Percentiles rank a stretch among this genome's conserved stretches.
Evolutionary conservation across 2,113 vertebrate species (phyloP).

Genomic region (Struthio camelus): DNA sequence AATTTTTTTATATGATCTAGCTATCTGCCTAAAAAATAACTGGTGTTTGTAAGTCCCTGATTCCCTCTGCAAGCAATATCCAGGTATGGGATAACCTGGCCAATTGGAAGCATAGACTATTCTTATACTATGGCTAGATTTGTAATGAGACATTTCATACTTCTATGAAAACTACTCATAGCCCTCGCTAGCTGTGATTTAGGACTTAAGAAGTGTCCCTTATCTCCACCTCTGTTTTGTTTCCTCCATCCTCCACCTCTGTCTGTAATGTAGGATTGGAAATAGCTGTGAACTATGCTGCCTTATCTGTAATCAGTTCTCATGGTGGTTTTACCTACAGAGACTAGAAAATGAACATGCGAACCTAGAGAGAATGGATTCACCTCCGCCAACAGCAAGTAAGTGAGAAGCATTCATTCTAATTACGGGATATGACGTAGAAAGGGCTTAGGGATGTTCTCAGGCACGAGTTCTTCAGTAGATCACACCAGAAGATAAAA

Average conservation of each 20-base stretch:
- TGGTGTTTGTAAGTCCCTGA: not conserved
- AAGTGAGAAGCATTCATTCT: constrained; percentile 38
- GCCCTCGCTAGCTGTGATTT: not conserved
- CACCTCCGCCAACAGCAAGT: constrained; percentile 66
- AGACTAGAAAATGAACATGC: constrained; percentile 81
- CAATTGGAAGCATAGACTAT: not conserved
- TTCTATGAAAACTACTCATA: not conserved
- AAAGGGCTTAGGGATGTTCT: not conserved
- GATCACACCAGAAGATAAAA: not conserved
- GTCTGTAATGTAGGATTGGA: not conserved
- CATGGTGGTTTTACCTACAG: constrained; percentile 58
- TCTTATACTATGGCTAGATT: not conserved
- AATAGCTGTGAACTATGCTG: not conserved
- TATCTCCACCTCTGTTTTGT: not conserved
- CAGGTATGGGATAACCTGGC: not conserved
- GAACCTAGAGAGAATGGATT: constrained; percentile 64
- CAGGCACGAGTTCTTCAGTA: not conserved
- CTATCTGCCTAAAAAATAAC: not conserved
- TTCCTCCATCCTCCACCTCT: not conserved
- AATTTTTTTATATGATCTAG: not conserved
- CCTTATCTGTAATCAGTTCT: not conserved
- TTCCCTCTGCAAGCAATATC: not conserved
- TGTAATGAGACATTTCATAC: not conserved
- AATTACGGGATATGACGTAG: not conserved
- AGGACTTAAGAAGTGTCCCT: not conserved